Base-by-base conservation (phyloP, 2,113 vertebrate species). In the Halichoeres trimaculatus region DNA sequence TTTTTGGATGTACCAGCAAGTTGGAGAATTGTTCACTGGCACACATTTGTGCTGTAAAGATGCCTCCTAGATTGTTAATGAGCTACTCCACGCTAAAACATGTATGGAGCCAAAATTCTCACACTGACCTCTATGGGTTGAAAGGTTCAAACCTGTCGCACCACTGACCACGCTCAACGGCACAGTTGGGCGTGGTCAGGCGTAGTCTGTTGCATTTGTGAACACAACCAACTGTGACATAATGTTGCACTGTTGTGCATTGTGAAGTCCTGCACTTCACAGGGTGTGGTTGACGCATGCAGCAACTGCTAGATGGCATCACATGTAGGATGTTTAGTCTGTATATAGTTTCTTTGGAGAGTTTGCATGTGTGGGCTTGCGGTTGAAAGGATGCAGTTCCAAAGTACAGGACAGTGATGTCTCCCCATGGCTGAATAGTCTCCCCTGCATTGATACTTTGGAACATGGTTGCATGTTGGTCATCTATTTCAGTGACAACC, bases 91-190 rank as follows among this genome's bases (percentile, higher is more conserved):
- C 78, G 69, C 69, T 60, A 76, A 80, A 86, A 50, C 41, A 78
- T 16, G 64, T 60, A 58, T 67, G 68, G 79, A 91, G 85, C 78
- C 85, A 68, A 91, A 90, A 90, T 88, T 88, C 59, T 86, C 81
- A 69, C 78, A 84, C 88, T 91, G 90, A 91, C 89, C 90, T 91
- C 90, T 90, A 90, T 68, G 90, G 90, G 90, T 91, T 91, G 90
- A 91, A 91, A 91, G 90, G 90, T 91, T 91, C 90, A 81, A 89
- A 86, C 88, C 86, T 86, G 81, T 87, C 62, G 81, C 81, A 80
- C 85, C 70, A 61, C 85, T 86, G 88, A 89, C 86, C 83, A 87
- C 75, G 75, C 66, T 83, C 88, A 89, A 87, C 81, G 7, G 2
- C 0, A 0, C 2, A 1, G 86, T 88, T 89, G 89, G 86, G 83